Conservation (phyloP, 2,797 vertebrate species). For the Sandelia bainsii region DNA sequence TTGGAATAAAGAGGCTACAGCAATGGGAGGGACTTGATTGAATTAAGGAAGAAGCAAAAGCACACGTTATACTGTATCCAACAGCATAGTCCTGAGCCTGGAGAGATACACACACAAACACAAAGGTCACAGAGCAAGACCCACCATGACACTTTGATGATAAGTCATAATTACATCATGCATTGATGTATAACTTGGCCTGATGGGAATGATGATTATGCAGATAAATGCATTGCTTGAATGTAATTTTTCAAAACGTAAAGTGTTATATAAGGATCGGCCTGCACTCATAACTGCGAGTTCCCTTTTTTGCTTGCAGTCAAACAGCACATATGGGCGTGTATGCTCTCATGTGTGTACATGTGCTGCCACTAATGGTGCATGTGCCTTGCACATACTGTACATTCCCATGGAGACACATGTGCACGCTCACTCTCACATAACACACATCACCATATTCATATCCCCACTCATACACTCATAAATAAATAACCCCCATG, state of each 20-base stretch:
- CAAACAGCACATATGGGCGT: constrained; percentile 16
- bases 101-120: constrained; percentile 73
- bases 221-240: constrained; percentile 22
- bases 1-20: constrained; percentile 96
- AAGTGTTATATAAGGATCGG: background rate
- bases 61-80: constrained; percentile 92
- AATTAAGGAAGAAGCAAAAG: constrained; percentile 90
- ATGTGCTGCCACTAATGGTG: constrained; percentile 39
- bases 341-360: background rate
- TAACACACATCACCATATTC: constrained; percentile 61
- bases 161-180: constrained; percentile 49
- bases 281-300: background rate
- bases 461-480: constrained; percentile 50
- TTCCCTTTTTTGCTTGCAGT: constrained; percentile 9
- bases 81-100: constrained; percentile 87
- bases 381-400: constrained; percentile 16
- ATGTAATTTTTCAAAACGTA: background rate
- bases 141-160: constrained; percentile 59
- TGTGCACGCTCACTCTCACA: background rate
- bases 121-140: constrained; percentile 57
- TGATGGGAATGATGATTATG: constrained; percentile 30
- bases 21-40: constrained; percentile 93
- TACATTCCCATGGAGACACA: constrained; percentile 21
- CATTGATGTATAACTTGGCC: constrained; percentile 41
- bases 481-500: constrained; percentile 61